Evolutionary conservation across 2,888 invertebrate species (phyloP), one percentile per base, ranked within the genome.

Genomic region (Coleophora flavipennella): DNA sequence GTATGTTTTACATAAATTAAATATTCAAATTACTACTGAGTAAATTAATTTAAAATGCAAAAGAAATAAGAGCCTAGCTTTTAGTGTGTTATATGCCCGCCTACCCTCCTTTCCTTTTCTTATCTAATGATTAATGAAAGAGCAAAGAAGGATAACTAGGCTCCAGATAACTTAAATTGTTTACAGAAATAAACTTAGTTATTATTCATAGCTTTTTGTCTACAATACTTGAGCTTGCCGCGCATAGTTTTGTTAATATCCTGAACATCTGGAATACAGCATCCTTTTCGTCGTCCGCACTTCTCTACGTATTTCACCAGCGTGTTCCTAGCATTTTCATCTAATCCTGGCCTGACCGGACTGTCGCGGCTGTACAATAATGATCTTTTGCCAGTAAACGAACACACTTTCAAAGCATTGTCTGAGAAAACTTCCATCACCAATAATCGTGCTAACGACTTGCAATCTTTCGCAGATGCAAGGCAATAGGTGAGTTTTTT

Each of bases 391-490:
- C 43, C 40, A 10, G 33, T 38, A n/a, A 31, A 13, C 26, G 40
- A 38, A n/a, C 43, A 43, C 8, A 39, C 40, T 13, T 35, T 31
- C 9, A 43, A 33, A 13, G 43, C 43, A 13, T 40, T 35, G 2
- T 32, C 25, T 20, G 26, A 34, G 11, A 43, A 43, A n/a, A 43
- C 13, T 40, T 37, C 40, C 8, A 31, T 12, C 28, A 43, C 14
- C 13, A 27, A 27, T 27, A 27, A 27, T 27, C 27, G 27, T 27
- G 27, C 27, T 27, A 27, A 27, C 27, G 27, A 6, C 27, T 27
- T 27, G 27, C 27, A 27, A 27, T 27, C 27, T 27, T 9, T 9
- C 27, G 27, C 27, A 27, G 27, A 27, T 9, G 27, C 9, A 9
- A 27, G 6, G 27, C 7, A 27, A 27, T 27, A 27, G 27, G 27